Conservation (phyloP, 2,888 invertebrate genomes). For the Marasmarcha lunaedactyla region DNA sequence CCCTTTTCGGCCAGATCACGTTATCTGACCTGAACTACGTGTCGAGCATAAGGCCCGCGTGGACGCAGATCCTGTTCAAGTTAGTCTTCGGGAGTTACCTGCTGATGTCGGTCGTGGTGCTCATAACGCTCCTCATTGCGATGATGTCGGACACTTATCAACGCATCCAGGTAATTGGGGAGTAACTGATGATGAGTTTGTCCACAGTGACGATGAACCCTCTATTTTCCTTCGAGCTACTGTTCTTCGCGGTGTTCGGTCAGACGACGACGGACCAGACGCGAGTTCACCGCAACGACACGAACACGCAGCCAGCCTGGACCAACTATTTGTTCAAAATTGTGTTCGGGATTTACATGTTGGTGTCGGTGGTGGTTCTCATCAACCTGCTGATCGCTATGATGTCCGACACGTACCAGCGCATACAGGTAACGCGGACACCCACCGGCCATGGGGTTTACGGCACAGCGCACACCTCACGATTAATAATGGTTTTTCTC, state of each 20-base stretch:
- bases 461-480: too few relatives aligned
- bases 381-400: conserved; percentile 99
- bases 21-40: conserved; percentile 85
- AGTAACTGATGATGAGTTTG: conserved; percentile 46
- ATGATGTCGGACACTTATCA: conserved; percentile 99
- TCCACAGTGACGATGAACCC: conserved; percentile 92
- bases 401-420: conserved; percentile 99
- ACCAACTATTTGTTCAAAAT: conserved; percentile 89
- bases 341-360: conserved; percentile 94
- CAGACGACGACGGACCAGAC: conserved; percentile 88
- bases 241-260: conserved; percentile 99
- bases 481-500: too few relatives aligned
- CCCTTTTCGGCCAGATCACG: conserved; percentile 95
- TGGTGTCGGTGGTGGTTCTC: conserved; percentile 98
- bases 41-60: conserved; percentile 77
- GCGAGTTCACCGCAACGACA: conserved; percentile 72
- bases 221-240: conserved; percentile 93
- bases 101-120: conserved; percentile 97
- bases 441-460: too few relatives aligned
- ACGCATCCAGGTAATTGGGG: conserved; percentile 91
- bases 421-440: conserved; percentile 86
- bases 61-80: conserved; percentile 90
- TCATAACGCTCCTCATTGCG: conserved; percentile 99
- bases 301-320: conserved; percentile 80
- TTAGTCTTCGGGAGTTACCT: conserved; percentile 96